These are phyloP conservation scores for Corticium candelabrum DNA, from an alignment of 37 sponge, comb jelly and placozoan genomes.

Conservation along the genomic window DNA sequence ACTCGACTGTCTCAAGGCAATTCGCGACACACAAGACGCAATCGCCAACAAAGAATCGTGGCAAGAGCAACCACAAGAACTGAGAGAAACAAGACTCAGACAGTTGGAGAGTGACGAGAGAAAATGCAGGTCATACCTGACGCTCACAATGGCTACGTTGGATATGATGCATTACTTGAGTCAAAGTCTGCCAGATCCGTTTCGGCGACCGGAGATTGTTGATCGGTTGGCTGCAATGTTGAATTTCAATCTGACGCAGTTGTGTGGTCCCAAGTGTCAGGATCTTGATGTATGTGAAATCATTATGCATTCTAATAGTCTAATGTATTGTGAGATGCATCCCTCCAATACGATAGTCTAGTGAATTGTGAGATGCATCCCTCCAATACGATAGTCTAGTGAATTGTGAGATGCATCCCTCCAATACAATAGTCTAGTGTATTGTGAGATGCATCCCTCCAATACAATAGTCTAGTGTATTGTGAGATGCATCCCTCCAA, in stretches of 20 bases:
- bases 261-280: constrained; percentile 86
- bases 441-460: not conserved
- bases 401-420: not conserved
- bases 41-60: constrained; percentile 56
- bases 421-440: not conserved
- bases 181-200: constrained; percentile 49
- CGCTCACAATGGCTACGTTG: constrained; percentile 72
- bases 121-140: constrained; percentile 87
- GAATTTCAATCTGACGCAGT: constrained; percentile 86
- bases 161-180: constrained; percentile 79
- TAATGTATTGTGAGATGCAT: not conserved
- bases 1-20: constrained; percentile 76
- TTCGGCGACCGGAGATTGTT: constrained; percentile 53
- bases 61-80: constrained; percentile 52
- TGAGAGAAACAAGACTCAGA: constrained; percentile 35
- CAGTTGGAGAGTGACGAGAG: constrained; percentile 83
- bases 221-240: constrained; percentile 75
- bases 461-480: not conserved
- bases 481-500: not conserved
- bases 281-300: constrained; percentile 55
- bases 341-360: not conserved
- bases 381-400: not conserved
- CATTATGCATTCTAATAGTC: not conserved
- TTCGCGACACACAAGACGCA: constrained; percentile 84
- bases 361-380: not conserved